A percentile compares a stretch with the other conserved stretches of the same genome.
phyloP scores from a whole-genome alignment of 2,888 invertebrate genomes.

The Brenthis hecate region DNA sequence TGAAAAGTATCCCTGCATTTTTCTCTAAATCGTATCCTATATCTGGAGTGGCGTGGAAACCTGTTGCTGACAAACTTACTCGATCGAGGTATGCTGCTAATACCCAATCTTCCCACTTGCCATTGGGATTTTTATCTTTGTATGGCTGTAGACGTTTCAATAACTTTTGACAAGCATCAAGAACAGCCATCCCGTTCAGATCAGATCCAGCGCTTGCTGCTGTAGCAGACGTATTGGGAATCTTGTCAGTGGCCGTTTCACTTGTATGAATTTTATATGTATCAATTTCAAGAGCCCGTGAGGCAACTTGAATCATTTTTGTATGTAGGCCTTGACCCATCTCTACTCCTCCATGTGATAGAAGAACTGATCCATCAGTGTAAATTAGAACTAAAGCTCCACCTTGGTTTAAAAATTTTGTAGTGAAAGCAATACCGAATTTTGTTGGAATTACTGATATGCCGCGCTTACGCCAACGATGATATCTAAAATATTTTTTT shows the following conservation, averaged over 20 bases:
- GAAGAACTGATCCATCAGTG: slow-evolving; percentile 92
- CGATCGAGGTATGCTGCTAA: slow-evolving; percentile 88
- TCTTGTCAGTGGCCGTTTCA: slow-evolving; percentile 94
- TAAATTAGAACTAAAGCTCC: slow-evolving; percentile 95
- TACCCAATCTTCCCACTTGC: slow-evolving; percentile 93
- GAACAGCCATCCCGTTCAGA: slow-evolving; percentile 94
- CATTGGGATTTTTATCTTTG: slow-evolving; percentile 88
- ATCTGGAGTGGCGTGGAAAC: slow-evolving; percentile 90
- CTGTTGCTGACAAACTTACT: slow-evolving; percentile 91
- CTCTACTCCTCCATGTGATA: slow-evolving; percentile 96
- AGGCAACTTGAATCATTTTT: slow-evolving; percentile 96
- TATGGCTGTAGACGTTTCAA: slow-evolving; percentile 88
- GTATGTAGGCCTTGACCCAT: slow-evolving; percentile 99
- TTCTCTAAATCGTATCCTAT: slow-evolving; percentile 87
- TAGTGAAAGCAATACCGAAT: slow-evolving; percentile 92
- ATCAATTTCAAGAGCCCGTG: slow-evolving; percentile 87
- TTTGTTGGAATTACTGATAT: slow-evolving; percentile 91
- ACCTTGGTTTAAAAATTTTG: slow-evolving; percentile 89
- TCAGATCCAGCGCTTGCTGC: slow-evolving; percentile 95
- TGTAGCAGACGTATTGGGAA: slow-evolving; percentile 94
- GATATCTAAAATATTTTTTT: slow-evolving; percentile 76
- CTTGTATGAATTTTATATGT: slow-evolving; percentile 89
- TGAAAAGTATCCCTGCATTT: slow-evolving; percentile 88
- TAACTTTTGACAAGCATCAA: slow-evolving; percentile 90
- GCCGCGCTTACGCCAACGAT: slow-evolving; percentile 94